A percentile compares a stretch with the other conserved stretches of the same genome.
phyloP scores from a whole-genome alignment of 2,888 invertebrate genomes.

The Volucella inanis region DNA sequence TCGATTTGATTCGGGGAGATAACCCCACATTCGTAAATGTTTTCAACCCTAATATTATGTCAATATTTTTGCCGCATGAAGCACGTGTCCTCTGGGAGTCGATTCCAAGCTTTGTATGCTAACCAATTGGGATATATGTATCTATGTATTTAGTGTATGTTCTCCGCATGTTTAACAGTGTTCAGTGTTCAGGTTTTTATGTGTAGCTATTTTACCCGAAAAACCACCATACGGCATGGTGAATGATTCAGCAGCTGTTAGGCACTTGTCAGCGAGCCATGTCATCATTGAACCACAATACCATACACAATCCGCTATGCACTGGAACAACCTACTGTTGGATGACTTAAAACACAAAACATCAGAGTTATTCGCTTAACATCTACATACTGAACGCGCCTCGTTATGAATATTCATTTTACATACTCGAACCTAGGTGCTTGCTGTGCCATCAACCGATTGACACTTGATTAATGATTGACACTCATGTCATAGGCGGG shows the following conservation, averaged over 20 bases:
- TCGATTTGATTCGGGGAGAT: background rate
- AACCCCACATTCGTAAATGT: background rate
- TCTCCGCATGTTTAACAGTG: slow-evolving; percentile 21
- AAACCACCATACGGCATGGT: slow-evolving; percentile 45
- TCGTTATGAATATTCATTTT: slow-evolving; percentile 36
- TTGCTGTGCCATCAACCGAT: slow-evolving; percentile 42
- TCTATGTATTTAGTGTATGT: slow-evolving; percentile 27
- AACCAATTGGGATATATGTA: background rate
- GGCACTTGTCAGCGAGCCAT: slow-evolving; percentile 37
- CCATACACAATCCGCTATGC: background rate
- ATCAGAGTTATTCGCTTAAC: no score
- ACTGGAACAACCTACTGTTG: no score
- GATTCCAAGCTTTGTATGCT: background rate
- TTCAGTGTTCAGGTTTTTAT: no score
- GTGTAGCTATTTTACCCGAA: slow-evolving; percentile 1
- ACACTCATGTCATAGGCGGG: slow-evolving; percentile 53
- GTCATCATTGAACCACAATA: slow-evolving; percentile 28
- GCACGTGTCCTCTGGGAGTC: slow-evolving; percentile 20
- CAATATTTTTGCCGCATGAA: slow-evolving; percentile 26
- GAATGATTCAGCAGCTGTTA: slow-evolving; percentile 49
- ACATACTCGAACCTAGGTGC: background rate
- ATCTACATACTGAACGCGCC: background rate
- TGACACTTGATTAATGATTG: slow-evolving; percentile 73
- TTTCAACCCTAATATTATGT: slow-evolving; percentile 19
- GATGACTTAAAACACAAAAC: no score